Base-by-base conservation (phyloP, 1,140 invertebrate species). In the Drosophila oshimai region DNA sequence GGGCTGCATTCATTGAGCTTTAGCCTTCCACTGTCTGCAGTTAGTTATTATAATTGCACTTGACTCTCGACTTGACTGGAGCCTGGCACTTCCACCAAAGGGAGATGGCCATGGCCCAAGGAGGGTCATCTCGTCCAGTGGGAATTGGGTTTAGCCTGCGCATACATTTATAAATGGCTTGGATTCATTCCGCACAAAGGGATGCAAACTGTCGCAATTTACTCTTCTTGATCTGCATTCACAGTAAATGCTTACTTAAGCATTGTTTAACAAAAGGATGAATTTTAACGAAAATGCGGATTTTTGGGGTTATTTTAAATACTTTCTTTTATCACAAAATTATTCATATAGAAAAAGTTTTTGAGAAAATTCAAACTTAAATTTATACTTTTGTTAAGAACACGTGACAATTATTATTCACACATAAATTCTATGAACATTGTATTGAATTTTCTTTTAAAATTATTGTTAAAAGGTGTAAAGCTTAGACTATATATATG, bases 1-100 rank as follows among this genome's bases (percentile, higher is more conserved):
- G 18, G 13, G 20, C 28, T 54, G 44, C 34, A 53, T 65, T 50
- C 61, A 65, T 65, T 65, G 61, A 65, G 60, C 61, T 24, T 54
- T 55, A 41, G 42, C 58, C 64, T 26, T 39, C 57, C 33, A 31
- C 41, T 39, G 55, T 62, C 61, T 39, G 57, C 61, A 45, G 33
- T 70, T 70, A 54, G 67, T 58, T 58, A 70, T 58, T 70, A 55
- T 47, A 70, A 70, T 70, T 70, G 67, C 67, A 70, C 51, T 70
- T 65, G 62, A 65, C 62, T 65, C 55, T 7, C 58, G 34, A 41
- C 62, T 65, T 50, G 61, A 62, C 26, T 65, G 36, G 22, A 36
- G 31, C 15, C n/a, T 44, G 18, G 22, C 17, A 47, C 26, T 58
- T 47, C 17, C 33, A 17, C 44, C 44, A 49, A 58, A 18, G 54